phyloP scores from a whole-genome alignment of 1,140 invertebrate genomes.

The Bombus superbus region DNA sequence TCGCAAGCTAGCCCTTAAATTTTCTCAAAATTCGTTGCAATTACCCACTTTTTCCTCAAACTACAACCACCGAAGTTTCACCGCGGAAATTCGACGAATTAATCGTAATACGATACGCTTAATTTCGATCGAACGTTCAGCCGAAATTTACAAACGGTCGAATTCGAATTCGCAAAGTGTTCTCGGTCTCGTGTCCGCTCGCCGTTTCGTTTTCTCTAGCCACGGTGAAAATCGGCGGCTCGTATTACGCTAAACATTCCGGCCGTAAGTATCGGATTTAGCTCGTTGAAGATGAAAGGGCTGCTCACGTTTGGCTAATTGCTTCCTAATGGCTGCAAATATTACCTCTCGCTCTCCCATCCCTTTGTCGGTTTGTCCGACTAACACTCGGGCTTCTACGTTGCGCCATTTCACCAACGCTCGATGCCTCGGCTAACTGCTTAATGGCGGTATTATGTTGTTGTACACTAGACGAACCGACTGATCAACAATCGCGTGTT shows the following conservation, averaged over 20 bases:
- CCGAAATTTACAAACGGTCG: background rate
- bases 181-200: background rate
- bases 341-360: constrained; percentile 24
- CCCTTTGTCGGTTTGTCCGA: constrained; percentile 23
- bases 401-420: constrained; percentile 1
- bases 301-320: constrained; percentile 52
- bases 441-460: constrained; percentile 51
- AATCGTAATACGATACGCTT: background rate
- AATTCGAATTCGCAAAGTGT: background rate
- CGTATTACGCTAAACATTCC: constrained; percentile 49
- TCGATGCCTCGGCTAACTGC: constrained; percentile 32
- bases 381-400: background rate
- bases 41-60: background rate
- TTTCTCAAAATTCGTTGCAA: background rate
- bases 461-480: background rate
- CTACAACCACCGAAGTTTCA: background rate
- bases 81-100: background rate
- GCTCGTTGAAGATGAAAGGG: constrained; percentile 55
- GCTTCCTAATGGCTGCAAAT: constrained; percentile 61
- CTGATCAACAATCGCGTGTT: background rate
- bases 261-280: constrained; percentile 22
- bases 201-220: constrained; percentile 6
- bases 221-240: background rate
- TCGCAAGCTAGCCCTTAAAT: background rate
- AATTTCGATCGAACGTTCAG: background rate